Conservation (phyloP, 2,888 invertebrate genomes). For the Melieria omissa region DNA sequence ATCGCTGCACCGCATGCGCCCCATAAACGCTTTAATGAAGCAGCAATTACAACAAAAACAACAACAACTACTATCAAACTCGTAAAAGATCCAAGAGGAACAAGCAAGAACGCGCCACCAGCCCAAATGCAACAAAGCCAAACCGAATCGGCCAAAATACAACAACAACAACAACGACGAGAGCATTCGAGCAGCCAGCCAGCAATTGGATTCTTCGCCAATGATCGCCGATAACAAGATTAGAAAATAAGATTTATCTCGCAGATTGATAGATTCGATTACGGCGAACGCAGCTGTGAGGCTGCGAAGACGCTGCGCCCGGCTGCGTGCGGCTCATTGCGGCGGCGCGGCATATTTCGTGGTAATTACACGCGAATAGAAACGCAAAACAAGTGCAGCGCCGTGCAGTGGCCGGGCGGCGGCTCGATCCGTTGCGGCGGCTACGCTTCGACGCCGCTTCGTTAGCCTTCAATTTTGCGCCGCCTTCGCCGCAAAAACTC, state of each 20-base stretch:
- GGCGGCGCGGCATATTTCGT: constrained; percentile 3
- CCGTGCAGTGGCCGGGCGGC: constrained; percentile 8
- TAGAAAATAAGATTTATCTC: constrained; percentile 66
- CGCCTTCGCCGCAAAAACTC: constrained; percentile 28
- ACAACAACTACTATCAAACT: too few species aligned
- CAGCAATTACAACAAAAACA: too few species aligned
- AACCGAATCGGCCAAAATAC: not conserved
- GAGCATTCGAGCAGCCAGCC: constrained; percentile 10
- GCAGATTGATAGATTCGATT: constrained; percentile 61
- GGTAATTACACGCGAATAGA: constrained; percentile 37
- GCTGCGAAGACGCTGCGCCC: not conserved
- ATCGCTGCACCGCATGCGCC: too few species aligned
- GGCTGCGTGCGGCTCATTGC: not conserved
- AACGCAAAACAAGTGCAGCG: constrained; percentile 5
- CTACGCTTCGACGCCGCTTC: constrained; percentile 27
- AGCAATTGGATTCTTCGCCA: constrained; percentile 45
- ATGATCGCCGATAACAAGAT: constrained; percentile 59
- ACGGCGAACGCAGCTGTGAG: constrained; percentile 17
- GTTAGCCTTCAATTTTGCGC: constrained; percentile 26
- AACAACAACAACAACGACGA: not conserved
- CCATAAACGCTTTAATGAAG: too few species aligned
- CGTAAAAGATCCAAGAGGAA: not conserved
- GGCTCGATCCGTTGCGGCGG: not conserved
- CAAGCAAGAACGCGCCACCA: not conserved
- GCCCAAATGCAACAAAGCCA: not conserved